phyloP scores from a whole-genome alignment of 2,113 vertebrate genomes.

The Vimba vimba region DNA sequence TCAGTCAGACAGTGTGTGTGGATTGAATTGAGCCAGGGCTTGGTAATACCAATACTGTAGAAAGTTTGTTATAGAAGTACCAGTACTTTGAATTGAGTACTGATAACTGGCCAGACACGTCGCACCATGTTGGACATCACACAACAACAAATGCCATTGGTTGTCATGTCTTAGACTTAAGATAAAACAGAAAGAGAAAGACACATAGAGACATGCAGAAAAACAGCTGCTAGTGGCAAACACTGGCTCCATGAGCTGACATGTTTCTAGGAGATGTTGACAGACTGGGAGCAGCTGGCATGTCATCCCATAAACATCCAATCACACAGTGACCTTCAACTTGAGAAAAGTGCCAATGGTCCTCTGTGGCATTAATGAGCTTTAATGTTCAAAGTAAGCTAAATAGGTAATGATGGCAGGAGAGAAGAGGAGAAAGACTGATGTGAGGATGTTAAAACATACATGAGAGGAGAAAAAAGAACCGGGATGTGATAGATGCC shows the following conservation, averaged over 20 bases:
- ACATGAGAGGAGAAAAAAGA: slow-evolving; percentile 47
- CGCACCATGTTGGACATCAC: neutral
- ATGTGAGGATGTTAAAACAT: slow-evolving; percentile 51
- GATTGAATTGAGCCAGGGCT: neutral
- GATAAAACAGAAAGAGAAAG: neutral
- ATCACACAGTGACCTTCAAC: slow-evolving; percentile 44
- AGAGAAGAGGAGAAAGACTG: slow-evolving; percentile 36
- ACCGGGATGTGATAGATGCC: slow-evolving; percentile 41
- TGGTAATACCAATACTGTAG: too few relatives aligned
- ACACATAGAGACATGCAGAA: neutral
- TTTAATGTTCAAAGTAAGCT: neutral
- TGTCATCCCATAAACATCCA: slow-evolving; percentile 5
- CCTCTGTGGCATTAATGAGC: slow-evolving; percentile 28
- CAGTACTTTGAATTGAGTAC: neutral
- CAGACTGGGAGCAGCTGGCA: slow-evolving; percentile 22
- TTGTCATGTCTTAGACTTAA: neutral
- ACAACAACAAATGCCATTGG: neutral
- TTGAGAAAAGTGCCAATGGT: slow-evolving; percentile 4
- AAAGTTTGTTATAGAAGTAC: too few relatives aligned
- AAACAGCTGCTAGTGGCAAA: slow-evolving; percentile 48
- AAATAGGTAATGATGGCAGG: slow-evolving; percentile 40
- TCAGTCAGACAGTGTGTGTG: neutral
- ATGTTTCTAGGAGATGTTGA: neutral
- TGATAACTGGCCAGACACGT: neutral
- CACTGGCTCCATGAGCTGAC: slow-evolving; percentile 42